These are phyloP conservation scores for Eueremaeus valkanovi DNA, from an alignment of 2,888 invertebrate genomes.

Conservation along the genomic window DNA sequence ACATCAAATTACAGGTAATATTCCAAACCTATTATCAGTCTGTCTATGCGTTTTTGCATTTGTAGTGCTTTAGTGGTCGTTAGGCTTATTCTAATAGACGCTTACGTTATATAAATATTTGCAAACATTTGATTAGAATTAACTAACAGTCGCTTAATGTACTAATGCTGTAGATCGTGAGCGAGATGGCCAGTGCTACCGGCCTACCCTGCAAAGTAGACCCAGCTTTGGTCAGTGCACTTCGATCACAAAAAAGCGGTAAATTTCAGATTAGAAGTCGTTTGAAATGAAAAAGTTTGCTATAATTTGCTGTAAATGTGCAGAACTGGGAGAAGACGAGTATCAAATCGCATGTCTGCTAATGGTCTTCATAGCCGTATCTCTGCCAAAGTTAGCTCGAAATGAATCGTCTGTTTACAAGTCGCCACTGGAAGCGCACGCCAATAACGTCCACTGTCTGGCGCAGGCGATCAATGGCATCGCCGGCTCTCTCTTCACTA, in stretches of 20 bases:
- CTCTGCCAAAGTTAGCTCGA: conserved; percentile 87
- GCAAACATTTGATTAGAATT: background rate
- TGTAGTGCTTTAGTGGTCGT: background rate
- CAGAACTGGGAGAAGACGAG: conserved; percentile 82
- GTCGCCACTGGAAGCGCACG: conserved; percentile 63
- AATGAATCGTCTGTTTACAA: conserved; percentile 71
- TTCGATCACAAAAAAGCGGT: conserved; percentile 75
- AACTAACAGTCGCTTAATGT: background rate
- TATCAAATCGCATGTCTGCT: conserved; percentile 87
- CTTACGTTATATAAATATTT: conserved; percentile 22
- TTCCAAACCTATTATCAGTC: background rate
- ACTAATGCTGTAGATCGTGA: conserved; percentile 64
- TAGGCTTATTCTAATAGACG: too few species aligned
- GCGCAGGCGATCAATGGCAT: conserved; percentile 92
- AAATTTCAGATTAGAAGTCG: conserved; percentile 41
- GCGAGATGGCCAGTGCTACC: conserved; percentile 96
- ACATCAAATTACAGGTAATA: conserved; percentile 42
- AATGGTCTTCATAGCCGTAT: conserved; percentile 98
- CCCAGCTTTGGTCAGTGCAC: conserved; percentile 82
- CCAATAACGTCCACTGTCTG: conserved; percentile 99
- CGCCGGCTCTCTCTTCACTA: conserved; percentile 92
- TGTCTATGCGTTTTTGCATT: background rate
- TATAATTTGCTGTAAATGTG: conserved; percentile 46
- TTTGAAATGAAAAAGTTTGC: background rate
- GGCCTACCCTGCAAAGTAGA: conserved; percentile 92